phyloP scores from a whole-genome alignment of 35 echinoderm and acorn worm species.

The Lytechinus variegatus region DNA sequence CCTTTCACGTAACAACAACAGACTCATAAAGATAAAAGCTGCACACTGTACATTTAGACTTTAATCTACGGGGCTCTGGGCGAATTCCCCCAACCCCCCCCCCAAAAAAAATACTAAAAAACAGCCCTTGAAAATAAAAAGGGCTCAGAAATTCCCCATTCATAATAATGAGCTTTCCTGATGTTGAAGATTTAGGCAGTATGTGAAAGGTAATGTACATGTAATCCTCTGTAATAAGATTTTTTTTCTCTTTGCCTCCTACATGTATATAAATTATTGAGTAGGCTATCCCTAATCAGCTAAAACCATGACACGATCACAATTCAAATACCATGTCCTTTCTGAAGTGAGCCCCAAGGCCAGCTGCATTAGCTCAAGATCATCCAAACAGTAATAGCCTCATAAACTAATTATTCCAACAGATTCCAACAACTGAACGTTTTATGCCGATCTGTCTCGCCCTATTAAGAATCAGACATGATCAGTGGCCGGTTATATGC shows the following conservation, averaged over 20 bases:
- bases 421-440: conserved; percentile 19
- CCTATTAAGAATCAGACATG: background rate
- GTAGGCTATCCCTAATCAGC: background rate
- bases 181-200: too few relatives aligned
- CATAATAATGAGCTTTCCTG: too few relatives aligned
- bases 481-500: background rate
- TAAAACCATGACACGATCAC: background rate
- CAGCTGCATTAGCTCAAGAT: background rate
- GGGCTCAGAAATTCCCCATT: too few relatives aligned
- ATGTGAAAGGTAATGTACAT: too few relatives aligned
- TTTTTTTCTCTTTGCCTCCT: background rate
- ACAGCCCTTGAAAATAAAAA: too few relatives aligned
- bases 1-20: too few relatives aligned
- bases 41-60: too few relatives aligned
- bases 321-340: background rate
- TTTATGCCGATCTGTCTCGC: background rate
- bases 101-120: too few relatives aligned
- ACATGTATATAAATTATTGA: background rate
- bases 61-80: too few relatives aligned
- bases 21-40: too few relatives aligned
- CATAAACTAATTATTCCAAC: conserved; percentile 13
- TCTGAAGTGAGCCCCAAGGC: background rate
- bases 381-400: conserved; percentile 43
- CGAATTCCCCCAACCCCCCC: too few relatives aligned
- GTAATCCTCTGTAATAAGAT: too few relatives aligned